Conservation (phyloP, 92 coral and sea anemone genomes). For the Bergia puertoricense region DNA sequence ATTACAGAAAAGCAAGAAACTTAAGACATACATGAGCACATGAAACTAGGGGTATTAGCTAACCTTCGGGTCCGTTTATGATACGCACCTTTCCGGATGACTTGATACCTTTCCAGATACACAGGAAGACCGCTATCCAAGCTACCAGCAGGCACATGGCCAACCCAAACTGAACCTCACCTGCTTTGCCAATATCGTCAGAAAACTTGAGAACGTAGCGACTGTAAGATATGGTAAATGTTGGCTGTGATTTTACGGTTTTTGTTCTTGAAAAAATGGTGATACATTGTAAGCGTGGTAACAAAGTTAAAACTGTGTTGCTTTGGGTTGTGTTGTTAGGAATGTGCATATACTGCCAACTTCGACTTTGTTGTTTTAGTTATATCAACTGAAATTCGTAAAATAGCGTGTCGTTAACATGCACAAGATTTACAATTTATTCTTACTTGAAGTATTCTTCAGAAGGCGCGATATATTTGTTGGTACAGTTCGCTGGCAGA, state of each 20-base stretch:
- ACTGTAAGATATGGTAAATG: conserved; percentile 29
- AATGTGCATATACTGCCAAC: too few relatives aligned
- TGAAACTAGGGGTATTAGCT: background rate
- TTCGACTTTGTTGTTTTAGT: too few relatives aligned
- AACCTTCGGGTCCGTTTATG: background rate
- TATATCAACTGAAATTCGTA: too few relatives aligned
- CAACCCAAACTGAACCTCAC: conserved; percentile 86
- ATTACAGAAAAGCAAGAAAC: too few relatives aligned
- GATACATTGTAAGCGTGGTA: too few relatives aligned
- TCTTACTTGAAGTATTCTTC: conserved; percentile 69
- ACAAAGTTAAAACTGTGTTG: background rate
- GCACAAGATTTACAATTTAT: background rate
- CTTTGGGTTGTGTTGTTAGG: too few relatives aligned
- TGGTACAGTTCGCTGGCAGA: conserved; percentile 49
- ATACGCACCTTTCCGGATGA: conserved; percentile 81
- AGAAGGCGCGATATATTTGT: conserved; percentile 56
- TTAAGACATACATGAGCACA: too few relatives aligned
- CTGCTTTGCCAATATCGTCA: conserved; percentile 55
- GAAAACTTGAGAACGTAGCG: conserved; percentile 70
- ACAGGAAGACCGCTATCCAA: conserved; percentile 85
- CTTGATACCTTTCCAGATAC: conserved; percentile 92
- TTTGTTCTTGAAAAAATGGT: too few relatives aligned
- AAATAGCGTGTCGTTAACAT: too few relatives aligned
- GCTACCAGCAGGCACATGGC: conserved; percentile 84
- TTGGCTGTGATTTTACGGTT: background rate